Conservation (phyloP, 2,797 vertebrate genomes). For the Enteromius unitaeniatus region DNA sequence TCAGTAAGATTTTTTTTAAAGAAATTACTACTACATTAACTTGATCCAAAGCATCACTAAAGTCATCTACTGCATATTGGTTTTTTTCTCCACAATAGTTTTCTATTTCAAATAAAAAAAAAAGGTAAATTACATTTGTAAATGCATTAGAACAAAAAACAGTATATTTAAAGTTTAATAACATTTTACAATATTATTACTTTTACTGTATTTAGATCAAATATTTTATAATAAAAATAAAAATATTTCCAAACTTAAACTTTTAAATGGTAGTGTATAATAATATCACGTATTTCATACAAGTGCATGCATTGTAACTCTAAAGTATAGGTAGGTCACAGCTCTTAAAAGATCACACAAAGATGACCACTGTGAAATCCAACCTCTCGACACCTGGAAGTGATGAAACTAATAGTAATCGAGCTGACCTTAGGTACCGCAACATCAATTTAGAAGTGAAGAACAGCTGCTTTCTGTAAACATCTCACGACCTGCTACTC, state of each 20-base stretch:
- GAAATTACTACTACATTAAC: not conserved
- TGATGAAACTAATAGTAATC: not conserved
- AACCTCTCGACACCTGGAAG: not conserved
- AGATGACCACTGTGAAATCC: slow-evolving; percentile 13
- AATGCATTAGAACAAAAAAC: not conserved
- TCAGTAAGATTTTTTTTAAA: too few relatives aligned
- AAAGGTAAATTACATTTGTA: not conserved
- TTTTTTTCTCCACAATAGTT: not conserved
- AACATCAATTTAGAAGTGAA: slow-evolving; percentile 1
- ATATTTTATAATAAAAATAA: not conserved
- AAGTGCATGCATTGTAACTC: not conserved
- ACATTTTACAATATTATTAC: not conserved
- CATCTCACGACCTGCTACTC: slow-evolving; percentile 1
- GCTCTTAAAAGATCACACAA: not conserved
- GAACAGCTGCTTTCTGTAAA: slow-evolving; percentile 12
- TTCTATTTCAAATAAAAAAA: not conserved
- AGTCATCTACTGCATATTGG: not conserved
- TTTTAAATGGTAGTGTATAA: not conserved
- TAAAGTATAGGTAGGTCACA: not conserved
- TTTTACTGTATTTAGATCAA: not conserved
- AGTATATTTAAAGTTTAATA: not conserved
- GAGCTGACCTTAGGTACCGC: not conserved
- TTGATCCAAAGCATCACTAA: not conserved
- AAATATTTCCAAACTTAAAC: not conserved
- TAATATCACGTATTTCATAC: not conserved